Evolutionary conservation across 2,888 invertebrate species (phyloP).

Genomic region (Elegia similella): DNA sequence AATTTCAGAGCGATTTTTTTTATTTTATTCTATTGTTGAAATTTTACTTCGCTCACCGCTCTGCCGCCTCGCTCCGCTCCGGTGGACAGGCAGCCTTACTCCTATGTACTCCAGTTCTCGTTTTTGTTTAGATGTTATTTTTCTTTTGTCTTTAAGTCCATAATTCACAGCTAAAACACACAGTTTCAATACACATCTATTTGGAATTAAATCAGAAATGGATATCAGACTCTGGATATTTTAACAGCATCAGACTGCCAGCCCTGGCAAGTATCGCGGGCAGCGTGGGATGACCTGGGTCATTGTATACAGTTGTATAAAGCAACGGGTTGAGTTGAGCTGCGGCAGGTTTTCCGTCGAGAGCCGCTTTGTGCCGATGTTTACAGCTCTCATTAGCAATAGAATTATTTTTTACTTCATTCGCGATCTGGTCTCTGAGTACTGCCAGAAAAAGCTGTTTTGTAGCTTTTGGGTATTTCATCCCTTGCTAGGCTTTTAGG

Average conservation of each 20-base stretch:
- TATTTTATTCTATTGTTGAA: too few relatives aligned
- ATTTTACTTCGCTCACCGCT: too few relatives aligned
- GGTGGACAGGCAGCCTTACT: too few relatives aligned
- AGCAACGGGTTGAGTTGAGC: constrained; percentile 19
- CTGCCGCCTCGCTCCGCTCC: too few relatives aligned
- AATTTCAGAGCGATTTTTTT: too few relatives aligned
- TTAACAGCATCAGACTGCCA: not conserved
- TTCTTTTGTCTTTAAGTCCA: too few relatives aligned
- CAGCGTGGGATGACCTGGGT: constrained; percentile 41
- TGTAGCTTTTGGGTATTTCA: not conserved
- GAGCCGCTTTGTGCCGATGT: not conserved
- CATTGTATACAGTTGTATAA: constrained; percentile 38
- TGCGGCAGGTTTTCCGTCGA: constrained; percentile 14
- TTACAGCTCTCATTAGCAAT: constrained; percentile 3
- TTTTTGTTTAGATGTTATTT: too few relatives aligned
- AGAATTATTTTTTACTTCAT: not conserved
- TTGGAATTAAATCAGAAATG: too few relatives aligned
- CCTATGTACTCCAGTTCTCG: too few relatives aligned
- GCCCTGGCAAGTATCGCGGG: constrained; percentile 21
- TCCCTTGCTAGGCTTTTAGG: not conserved
- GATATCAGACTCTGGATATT: too few relatives aligned
- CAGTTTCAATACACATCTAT: too few relatives aligned
- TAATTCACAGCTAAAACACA: too few relatives aligned
- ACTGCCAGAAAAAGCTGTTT: not conserved
- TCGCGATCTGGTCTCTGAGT: not conserved